A percentile compares a stretch with the other conserved stretches of the same genome.
phyloP scores from a whole-genome alignment of 1,140 invertebrate species.

The Pseudomyrmex flavicornis region DNA sequence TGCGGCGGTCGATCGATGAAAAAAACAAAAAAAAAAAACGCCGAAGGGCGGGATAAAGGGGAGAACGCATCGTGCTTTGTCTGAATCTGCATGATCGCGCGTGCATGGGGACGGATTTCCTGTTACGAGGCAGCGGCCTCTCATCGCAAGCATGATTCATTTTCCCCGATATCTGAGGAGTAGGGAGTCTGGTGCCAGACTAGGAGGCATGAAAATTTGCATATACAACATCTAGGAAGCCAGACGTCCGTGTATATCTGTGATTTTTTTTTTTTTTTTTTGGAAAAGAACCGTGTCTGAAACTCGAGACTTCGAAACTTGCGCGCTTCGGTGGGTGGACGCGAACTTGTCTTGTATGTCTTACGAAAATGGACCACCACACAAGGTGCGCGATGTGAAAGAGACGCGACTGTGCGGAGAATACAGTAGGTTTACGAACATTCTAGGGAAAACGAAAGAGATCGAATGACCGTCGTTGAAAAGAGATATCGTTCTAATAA shows the following conservation, averaged over 20 bases:
- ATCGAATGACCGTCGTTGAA: neutral
- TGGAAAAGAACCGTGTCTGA: conserved; percentile 43
- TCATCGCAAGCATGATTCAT: conserved; percentile 64
- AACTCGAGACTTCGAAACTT: conserved; percentile 53
- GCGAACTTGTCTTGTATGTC: neutral
- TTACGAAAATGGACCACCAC: conserved; percentile 7
- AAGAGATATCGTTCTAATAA: neutral
- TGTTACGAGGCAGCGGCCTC: conserved; percentile 64
- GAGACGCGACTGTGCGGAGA: neutral
- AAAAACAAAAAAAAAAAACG: conserved; percentile 1
- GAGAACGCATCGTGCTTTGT: conserved; percentile 38
- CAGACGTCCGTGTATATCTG: conserved; percentile 21
- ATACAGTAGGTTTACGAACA: neutral
- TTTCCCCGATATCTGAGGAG: neutral
- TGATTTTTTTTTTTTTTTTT: conserved; percentile 9
- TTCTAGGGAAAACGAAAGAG: neutral
- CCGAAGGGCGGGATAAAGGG: conserved; percentile 3
- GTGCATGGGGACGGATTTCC: conserved; percentile 62
- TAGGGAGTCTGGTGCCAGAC: conserved; percentile 19
- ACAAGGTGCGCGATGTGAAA: conserved; percentile 10
- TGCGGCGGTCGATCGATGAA: neutral
- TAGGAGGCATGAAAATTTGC: conserved; percentile 64
- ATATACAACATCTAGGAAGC: conserved; percentile 61
- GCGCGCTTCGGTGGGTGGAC: conserved; percentile 47
- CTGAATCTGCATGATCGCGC: conserved; percentile 30